Evolutionary conservation across 1,140 invertebrate genomes (phyloP), one percentile per base, ranked within the genome.

Genomic region (Ridgeia piscesae): DNA sequence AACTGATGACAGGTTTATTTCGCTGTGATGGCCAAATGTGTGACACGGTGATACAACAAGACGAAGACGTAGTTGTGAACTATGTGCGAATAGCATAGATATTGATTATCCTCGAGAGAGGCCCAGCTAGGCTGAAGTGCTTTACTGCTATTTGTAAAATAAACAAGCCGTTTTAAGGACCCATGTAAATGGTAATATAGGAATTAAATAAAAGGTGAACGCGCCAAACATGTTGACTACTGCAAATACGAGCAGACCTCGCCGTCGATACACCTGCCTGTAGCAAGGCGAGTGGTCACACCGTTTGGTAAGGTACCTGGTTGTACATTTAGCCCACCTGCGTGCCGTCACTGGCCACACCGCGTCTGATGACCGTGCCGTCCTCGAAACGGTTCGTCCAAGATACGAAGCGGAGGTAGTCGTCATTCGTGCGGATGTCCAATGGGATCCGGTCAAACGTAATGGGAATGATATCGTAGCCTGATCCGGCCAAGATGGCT

Each of bases 381-480:
- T 90, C 89, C n/a, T 90, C n/a, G 35, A 34, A 34, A 2, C 89
- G 89, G 34, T 90, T 90, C 33, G 33, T 42, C 93, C 93, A 94
- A 11, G 94, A 93, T 31, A 93, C 42, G 50, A 92, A 91, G 31
- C 94, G 89, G 88, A 92, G 92, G 31, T 93, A 50, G 89, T 92
- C 93, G 93, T 93, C 93, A 4, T 94, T 93, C 14, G 93, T 88
- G n/a, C 90, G 89, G 33, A 94, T 91, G 33, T 93, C 91, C 91
- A 94, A 91, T 27, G 94, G 94, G 21, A 94, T 34, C 33, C n/a
- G 92, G 42, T 94, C 93, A 77, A 94, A 94, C 35, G 94, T 92
- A 0, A 93, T 91, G 2, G 94, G 94, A 50, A 94, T 93, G 34
- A 94, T 91, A 92, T 94, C 93, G 92, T 94, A 94, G 21, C 93